Evolutionary conservation across 2,113 vertebrate genomes (phyloP).

Genomic region (Mesembrinibis cayennensis): DNA sequence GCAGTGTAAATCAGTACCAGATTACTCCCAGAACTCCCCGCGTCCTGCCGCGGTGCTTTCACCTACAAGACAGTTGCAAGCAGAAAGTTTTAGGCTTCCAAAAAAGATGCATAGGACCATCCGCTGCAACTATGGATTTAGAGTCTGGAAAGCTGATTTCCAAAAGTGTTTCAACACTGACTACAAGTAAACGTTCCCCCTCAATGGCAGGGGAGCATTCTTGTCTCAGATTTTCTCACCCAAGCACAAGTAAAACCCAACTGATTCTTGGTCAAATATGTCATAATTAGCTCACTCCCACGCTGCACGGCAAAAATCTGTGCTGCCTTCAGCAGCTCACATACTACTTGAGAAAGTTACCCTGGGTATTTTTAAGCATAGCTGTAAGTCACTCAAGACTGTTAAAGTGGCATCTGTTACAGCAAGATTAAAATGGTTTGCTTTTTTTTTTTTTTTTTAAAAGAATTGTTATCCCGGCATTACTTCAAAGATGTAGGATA

Average conservation of each 20-base stretch:
- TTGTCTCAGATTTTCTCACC: neutral
- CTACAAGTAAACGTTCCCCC: neutral
- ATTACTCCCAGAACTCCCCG: neutral
- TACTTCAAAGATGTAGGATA: neutral
- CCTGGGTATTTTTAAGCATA: neutral
- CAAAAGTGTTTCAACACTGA: neutral
- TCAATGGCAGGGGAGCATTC: neutral
- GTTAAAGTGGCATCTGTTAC: conserved; percentile 7
- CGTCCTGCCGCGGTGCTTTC: neutral
- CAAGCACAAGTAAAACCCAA: neutral
- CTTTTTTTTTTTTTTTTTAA: neutral
- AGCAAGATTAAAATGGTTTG: neutral
- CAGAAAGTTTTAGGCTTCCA: neutral
- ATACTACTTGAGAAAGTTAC: neutral
- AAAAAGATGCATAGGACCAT: neutral
- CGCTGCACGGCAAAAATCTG: neutral
- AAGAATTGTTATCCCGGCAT: neutral
- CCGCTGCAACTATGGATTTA: neutral
- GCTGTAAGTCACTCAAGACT: neutral
- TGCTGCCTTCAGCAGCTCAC: conserved; percentile 10
- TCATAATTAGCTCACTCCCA: conserved; percentile 30
- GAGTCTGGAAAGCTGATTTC: neutral
- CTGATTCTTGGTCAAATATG: conserved; percentile 32
- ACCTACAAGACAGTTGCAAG: neutral
- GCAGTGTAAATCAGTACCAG: neutral